Conservation (phyloP, 2,113 vertebrate species). For the Holacanthus passer region DNA sequence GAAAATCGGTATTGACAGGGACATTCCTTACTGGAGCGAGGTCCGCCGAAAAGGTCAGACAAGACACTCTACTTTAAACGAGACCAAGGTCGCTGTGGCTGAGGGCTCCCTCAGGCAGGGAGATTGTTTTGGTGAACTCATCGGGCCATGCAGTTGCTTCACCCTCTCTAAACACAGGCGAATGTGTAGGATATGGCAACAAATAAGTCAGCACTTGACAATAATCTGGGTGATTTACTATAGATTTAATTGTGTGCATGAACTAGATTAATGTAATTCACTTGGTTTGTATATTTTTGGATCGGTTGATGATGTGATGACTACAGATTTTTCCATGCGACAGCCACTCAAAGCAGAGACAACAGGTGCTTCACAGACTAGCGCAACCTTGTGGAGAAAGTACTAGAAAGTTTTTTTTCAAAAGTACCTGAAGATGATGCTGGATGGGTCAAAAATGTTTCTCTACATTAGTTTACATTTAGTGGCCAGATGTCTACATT, state of each 20-base stretch:
- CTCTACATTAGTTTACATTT: not conserved
- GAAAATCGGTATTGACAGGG: constrained; percentile 80
- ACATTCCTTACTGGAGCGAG: constrained; percentile 62
- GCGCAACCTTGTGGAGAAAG: not conserved
- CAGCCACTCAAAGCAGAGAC: not conserved
- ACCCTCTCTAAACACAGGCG: not conserved
- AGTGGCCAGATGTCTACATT: too few species aligned
- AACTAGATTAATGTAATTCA: not conserved
- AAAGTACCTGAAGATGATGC: not conserved
- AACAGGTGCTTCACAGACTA: too few species aligned
- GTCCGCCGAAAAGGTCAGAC: constrained; percentile 75
- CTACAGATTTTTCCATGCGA: not conserved
- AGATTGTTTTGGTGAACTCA: constrained; percentile 40
- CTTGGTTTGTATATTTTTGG: not conserved
- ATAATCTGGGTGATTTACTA: not conserved
- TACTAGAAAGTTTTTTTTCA: too few species aligned
- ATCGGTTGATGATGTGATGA: too few species aligned
- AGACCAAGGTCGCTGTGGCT: constrained; percentile 34
- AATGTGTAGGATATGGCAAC: not conserved
- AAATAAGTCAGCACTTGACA: not conserved
- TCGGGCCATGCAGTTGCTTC: not conserved
- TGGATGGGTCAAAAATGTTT: too few species aligned
- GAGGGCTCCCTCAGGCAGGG: constrained; percentile 25
- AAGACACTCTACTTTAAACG: constrained; percentile 57
- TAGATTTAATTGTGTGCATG: not conserved